These are phyloP conservation scores for Zaprionus taronus DNA, from an alignment of 1,140 invertebrate genomes.

Conservation along the genomic window DNA sequence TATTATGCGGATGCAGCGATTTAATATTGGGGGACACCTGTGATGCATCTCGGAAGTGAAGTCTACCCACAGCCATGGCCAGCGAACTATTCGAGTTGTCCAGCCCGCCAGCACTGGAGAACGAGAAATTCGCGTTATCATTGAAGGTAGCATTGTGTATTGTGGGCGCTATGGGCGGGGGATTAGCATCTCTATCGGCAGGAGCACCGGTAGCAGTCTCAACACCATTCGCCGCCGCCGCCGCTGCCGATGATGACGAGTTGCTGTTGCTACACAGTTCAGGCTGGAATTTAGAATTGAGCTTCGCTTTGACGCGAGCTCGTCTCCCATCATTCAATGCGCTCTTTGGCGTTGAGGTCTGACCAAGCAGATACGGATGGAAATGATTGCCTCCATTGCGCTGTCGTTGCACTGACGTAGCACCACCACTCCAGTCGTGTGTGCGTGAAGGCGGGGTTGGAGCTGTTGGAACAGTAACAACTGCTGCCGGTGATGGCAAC, in stretches of 20 bases:
- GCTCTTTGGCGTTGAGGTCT: constrained; percentile 80
- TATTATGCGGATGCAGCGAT: constrained; percentile 57
- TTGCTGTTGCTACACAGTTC: constrained; percentile 74
- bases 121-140: constrained; percentile 81
- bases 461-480: constrained; percentile 15
- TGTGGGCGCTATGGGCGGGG: constrained; percentile 11
- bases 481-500: constrained; percentile 26
- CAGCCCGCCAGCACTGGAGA: constrained; percentile 72
- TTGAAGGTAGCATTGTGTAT: constrained; percentile 70
- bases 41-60: constrained; percentile 72
- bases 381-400: constrained; percentile 73
- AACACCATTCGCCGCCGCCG: constrained; percentile 13
- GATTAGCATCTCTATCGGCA: constrained; percentile 10
- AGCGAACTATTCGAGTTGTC: constrained; percentile 80
- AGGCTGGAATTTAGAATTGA: constrained; percentile 54
- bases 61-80: constrained; percentile 68
- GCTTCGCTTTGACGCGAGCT: constrained; percentile 64
- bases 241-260: constrained; percentile 66
- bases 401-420: constrained; percentile 38
- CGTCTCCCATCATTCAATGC: constrained; percentile 53
- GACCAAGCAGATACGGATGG: constrained; percentile 74
- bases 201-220: constrained; percentile 11
- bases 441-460: constrained; percentile 25
- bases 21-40: constrained; percentile 36
- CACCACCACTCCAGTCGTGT: constrained; percentile 24